phyloP scores from a whole-genome alignment of 2,113 vertebrate genomes.

The Cavia aperea region DNA sequence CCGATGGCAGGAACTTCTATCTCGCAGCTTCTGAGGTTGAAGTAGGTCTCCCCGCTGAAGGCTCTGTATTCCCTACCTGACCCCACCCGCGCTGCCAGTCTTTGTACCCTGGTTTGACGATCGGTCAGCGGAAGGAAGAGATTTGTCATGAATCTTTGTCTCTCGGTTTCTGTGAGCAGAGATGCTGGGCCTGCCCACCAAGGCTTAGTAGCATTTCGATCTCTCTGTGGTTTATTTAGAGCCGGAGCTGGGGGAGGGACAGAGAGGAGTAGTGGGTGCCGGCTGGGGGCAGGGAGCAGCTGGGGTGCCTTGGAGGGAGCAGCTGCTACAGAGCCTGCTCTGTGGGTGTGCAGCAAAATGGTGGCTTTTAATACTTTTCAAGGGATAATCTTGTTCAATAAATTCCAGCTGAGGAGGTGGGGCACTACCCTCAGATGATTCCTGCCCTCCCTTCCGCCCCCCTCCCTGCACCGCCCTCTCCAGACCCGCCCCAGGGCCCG shows the following conservation, averaged over 20 bases:
- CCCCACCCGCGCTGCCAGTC: not conserved
- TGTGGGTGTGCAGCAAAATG: slow-evolving; percentile 35
- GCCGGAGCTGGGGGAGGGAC: not conserved
- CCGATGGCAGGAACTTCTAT: not conserved
- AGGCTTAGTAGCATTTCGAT: not conserved
- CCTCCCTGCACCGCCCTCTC: not conserved
- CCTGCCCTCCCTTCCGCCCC: not conserved
- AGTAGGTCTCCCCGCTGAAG: not conserved
- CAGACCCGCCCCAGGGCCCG: not conserved
- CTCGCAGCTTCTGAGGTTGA: not conserved
- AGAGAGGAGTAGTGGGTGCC: not conserved
- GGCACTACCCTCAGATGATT: not conserved
- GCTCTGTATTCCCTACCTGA: no score
- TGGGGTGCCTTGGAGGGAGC: slow-evolving; percentile 22
- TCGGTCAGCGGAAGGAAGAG: not conserved
- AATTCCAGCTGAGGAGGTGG: slow-evolving; percentile 53
- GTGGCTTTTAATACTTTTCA: slow-evolving; percentile 59
- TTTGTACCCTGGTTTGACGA: not conserved
- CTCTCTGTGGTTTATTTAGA: slow-evolving; percentile 33
- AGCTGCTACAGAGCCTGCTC: slow-evolving; percentile 36
- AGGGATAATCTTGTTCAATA: slow-evolving; percentile 16
- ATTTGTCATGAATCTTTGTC: not conserved
- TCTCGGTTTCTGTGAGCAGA: slow-evolving; percentile 22
- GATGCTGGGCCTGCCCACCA: not conserved
- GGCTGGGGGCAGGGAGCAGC: not conserved